Evolutionary conservation across 1,140 invertebrate genomes (phyloP).

Genomic region (Heterodera carotae): DNA sequence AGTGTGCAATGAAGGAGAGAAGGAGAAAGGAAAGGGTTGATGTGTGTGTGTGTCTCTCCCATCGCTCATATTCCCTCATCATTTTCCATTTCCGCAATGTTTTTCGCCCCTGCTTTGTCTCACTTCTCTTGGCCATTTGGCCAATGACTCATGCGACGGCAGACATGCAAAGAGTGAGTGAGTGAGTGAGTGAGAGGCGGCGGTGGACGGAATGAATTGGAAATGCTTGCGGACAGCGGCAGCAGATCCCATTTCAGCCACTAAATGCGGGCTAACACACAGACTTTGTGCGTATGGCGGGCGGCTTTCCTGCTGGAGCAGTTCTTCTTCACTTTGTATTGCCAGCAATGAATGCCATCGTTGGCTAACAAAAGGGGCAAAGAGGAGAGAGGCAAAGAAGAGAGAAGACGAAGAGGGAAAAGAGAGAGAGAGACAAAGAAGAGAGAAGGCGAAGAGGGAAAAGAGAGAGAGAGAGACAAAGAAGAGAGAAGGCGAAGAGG

Average conservation of each 20-base stretch:
- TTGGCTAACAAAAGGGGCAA: too few species aligned
- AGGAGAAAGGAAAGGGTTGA: background rate
- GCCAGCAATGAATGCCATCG: background rate
- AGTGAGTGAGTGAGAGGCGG: conserved; percentile 3
- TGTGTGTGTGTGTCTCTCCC: conserved; percentile 2
- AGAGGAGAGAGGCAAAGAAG: background rate
- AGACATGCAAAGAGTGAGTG: conserved; percentile 16
- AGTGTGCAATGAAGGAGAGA: too few species aligned
- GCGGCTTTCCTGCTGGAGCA: background rate
- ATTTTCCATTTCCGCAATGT: background rate
- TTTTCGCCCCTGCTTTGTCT: conserved; percentile 3
- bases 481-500: too few species aligned
- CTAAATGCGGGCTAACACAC: background rate
- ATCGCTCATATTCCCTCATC: background rate
- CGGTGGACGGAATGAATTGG: too few species aligned
- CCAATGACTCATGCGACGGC: background rate
- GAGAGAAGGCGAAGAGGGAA: too few species aligned
- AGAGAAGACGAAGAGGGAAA: too few species aligned
- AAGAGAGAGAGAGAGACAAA: too few species aligned
- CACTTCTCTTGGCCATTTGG: background rate
- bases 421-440: background rate
- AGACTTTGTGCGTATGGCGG: background rate
- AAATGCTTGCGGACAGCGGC: background rate
- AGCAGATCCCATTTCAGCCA: background rate
- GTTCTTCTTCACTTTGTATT: background rate